Percentiles rank a stretch among this genome's conserved stretches.
These are phyloP conservation scores for Chaenocephalus aceratus DNA, from an alignment of 2,113 vertebrate genomes.

Conservation along the genomic window DNA sequence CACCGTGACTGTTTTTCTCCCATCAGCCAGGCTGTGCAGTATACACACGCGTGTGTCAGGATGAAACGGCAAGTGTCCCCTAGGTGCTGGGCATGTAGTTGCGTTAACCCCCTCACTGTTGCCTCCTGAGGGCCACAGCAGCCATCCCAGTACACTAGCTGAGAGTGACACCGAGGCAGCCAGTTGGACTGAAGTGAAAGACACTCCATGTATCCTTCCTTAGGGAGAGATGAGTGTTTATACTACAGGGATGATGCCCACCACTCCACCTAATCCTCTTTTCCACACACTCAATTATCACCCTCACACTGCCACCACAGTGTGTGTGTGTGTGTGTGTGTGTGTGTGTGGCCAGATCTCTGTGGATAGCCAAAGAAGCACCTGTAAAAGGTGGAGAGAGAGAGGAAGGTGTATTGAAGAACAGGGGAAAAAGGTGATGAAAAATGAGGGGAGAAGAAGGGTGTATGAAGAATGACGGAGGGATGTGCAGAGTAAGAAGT, in stretches of 20 bases:
- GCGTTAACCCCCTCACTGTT: slow-evolving; percentile 54
- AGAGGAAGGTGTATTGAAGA: slow-evolving; percentile 18
- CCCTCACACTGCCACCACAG: slow-evolving; percentile 63
- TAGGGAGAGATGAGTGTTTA: slow-evolving; percentile 74
- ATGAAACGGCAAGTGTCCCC: slow-evolving; percentile 69
- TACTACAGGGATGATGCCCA: slow-evolving; percentile 74
- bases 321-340: slow-evolving; percentile 52
- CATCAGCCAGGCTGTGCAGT: slow-evolving; percentile 70
- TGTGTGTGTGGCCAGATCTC: slow-evolving; percentile 54
- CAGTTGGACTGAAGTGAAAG: slow-evolving; percentile 68
- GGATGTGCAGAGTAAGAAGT: slow-evolving; percentile 41
- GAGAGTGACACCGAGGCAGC: slow-evolving; percentile 65
- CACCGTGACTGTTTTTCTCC: slow-evolving; percentile 57
- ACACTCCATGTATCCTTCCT: slow-evolving; percentile 66
- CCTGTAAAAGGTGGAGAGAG: slow-evolving; percentile 33
- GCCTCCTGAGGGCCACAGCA: slow-evolving; percentile 68
- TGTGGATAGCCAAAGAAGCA: slow-evolving; percentile 55
- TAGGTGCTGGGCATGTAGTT: slow-evolving; percentile 45
- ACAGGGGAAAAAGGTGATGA: slow-evolving; percentile 23
- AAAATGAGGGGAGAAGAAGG: slow-evolving; percentile 13
- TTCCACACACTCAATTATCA: slow-evolving; percentile 82
- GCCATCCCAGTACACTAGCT: slow-evolving; percentile 56
- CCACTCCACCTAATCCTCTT: slow-evolving; percentile 80
- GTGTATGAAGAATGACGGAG: slow-evolving; percentile 41
- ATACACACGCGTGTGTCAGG: slow-evolving; percentile 73